Base-by-base conservation (phyloP, 2,797 vertebrate genomes). In the Rhynchotus rufescens region DNA sequence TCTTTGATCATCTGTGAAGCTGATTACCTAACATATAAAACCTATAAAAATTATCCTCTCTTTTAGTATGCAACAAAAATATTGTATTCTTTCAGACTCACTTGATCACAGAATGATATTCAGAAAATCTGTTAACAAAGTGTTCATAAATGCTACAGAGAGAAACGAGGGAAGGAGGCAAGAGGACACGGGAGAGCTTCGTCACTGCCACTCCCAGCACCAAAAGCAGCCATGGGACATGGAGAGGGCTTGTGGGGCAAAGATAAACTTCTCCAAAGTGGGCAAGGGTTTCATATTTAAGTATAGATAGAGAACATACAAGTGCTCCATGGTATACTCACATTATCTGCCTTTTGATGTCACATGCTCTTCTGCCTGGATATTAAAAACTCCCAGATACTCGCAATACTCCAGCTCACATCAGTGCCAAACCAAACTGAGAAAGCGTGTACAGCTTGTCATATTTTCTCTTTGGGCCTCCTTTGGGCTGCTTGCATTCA, bases 1-100 rank as follows among this genome's bases (percentile, higher is more conserved):
- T 95, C 95, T 96, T 84, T 90, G 87, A 91, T 96, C 94, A 96
- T 84, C 94, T 93, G 69, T 52, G 81, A 96, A 96, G 95, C 92
- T 93, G 92, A 97, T 93, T 96, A 94, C 88, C 94, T 96, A 89
- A 86, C 83, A 90, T 93, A 85, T 92, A 94, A 94, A 91, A 89
- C 83, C 82, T 95, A 91, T 89, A 79, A 96, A 92, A 94, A 93
- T 80, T 69, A 88, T 88, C 80, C 75, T 75, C n/a, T 94, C 66
- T 89, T 92, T 97, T 95, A 93, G 96, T 96, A 94, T 69, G 56
- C 81, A 94, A 96, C 80, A 47, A 12, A 66, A 91, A 82, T 67
- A 88, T 44, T 93, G 78, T 80, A 59, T 88, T 86, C 19, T 91
- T 85, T 60, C 51, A 86, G 59, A 82, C 61, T 56, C 72, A 34